Conservation (phyloP, 1,140 invertebrate species). For the Euura lappo region DNA sequence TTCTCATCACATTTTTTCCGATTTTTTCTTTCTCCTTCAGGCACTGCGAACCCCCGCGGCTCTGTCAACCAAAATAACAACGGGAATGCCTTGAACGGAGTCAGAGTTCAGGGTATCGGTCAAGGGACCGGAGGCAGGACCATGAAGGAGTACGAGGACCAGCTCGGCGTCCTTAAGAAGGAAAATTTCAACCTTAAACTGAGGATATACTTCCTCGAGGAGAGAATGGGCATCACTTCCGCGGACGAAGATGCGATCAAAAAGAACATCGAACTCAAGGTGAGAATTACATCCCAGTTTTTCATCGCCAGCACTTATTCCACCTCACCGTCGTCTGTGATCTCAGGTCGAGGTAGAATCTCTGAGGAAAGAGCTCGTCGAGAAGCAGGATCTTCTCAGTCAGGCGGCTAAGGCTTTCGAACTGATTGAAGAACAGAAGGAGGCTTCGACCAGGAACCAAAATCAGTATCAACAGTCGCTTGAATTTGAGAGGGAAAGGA, state of each 20-base stretch:
- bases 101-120: conserved; percentile 35
- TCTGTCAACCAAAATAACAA: too few relatives aligned
- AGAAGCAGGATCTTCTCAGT: conserved; percentile 83
- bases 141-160: conserved; percentile 91
- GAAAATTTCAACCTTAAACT: conserved; percentile 93
- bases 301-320: not conserved
- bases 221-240: conserved; percentile 73
- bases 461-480: conserved; percentile 48
- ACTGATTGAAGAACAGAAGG: conserved; percentile 70
- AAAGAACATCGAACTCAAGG: conserved; percentile 81
- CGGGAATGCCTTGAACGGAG: conserved; percentile 23
- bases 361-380: conserved; percentile 76
- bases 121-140: conserved; percentile 64
- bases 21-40: too few relatives aligned
- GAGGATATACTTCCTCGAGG: conserved; percentile 89
- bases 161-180: conserved; percentile 79
- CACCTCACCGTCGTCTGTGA: conserved; percentile 7
- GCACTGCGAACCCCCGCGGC: too few relatives aligned
- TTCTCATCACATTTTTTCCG: too few relatives aligned
- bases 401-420: conserved; percentile 83
- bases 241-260: conserved; percentile 70
- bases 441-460: conserved; percentile 44
- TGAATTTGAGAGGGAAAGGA: conserved; percentile 48
- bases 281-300: conserved; percentile 45
- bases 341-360: conserved; percentile 78